Evolutionary conservation across 2,888 invertebrate species (phyloP).

Genomic region (Chrysodeixis includens): DNA sequence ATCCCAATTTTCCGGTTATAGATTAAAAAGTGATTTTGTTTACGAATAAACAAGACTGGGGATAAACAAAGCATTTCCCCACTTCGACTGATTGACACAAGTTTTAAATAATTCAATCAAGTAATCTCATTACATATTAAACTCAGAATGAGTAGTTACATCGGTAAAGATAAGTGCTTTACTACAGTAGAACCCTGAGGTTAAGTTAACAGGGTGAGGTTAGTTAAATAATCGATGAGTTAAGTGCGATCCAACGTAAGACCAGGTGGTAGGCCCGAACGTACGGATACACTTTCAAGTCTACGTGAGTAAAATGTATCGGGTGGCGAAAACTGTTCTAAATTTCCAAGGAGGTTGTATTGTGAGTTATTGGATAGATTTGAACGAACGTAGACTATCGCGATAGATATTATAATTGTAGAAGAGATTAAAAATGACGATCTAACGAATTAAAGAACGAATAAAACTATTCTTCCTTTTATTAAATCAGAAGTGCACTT

Average conservation of each 20-base stretch:
- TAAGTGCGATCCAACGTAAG: slow-evolving; percentile 44
- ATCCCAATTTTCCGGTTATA: too few relatives aligned
- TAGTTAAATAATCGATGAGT: slow-evolving; percentile 50
- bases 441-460: too few relatives aligned
- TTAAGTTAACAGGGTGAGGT: slow-evolving; percentile 13
- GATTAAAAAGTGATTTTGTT: too few relatives aligned
- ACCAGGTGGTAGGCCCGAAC: slow-evolving; percentile 25
- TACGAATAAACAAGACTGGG: too few relatives aligned
- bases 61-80: too few relatives aligned
- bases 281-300: slow-evolving; percentile 36
- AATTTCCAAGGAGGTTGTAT: neutral
- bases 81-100: neutral
- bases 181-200: slow-evolving; percentile 17
- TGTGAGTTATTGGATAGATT: neutral
- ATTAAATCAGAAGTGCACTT: too few relatives aligned
- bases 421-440: too few relatives aligned
- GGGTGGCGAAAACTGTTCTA: neutral
- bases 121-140: slow-evolving; percentile 15
- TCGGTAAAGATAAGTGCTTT: slow-evolving; percentile 20
- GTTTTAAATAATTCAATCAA: neutral
- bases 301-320: slow-evolving; percentile 9
- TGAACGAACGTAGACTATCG: too few relatives aligned
- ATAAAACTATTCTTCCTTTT: too few relatives aligned
- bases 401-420: too few relatives aligned
- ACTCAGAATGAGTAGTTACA: slow-evolving; percentile 11